These are phyloP conservation scores for Oryzias dopingdopingensis DNA, from an alignment of 2,797 vertebrate species.

Conservation along the genomic window DNA sequence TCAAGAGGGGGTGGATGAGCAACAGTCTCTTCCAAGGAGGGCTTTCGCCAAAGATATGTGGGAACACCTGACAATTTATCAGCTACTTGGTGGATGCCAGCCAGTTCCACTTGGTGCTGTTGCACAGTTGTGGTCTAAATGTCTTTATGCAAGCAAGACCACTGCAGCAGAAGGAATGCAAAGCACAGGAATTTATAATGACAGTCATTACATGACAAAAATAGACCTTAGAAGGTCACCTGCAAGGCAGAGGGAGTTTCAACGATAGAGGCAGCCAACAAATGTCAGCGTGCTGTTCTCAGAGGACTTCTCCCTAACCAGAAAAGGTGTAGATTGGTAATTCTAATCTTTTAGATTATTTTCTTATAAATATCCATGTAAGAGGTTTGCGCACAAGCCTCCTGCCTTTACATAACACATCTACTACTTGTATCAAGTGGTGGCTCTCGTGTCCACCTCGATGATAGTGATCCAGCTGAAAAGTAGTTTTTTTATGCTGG, in stretches of 20 bases:
- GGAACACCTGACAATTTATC: slow-evolving; percentile 53
- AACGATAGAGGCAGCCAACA: slow-evolving; percentile 40
- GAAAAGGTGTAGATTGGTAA: too few species aligned
- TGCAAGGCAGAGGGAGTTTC: slow-evolving; percentile 45
- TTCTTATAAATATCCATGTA: slow-evolving; percentile 26
- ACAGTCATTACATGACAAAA: slow-evolving; percentile 60
- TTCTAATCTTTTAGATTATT: slow-evolving; percentile 7
- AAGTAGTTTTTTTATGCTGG: slow-evolving; percentile 18
- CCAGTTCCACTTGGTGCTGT: slow-evolving; percentile 25
- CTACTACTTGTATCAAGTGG: slow-evolving; percentile 51
- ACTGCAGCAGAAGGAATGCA: slow-evolving; percentile 30
- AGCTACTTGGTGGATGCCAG: slow-evolving; percentile 25
- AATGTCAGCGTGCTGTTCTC: slow-evolving; percentile 45
- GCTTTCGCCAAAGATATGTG: slow-evolving; percentile 37
- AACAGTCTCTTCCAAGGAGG: slow-evolving; percentile 59
- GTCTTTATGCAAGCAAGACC: slow-evolving; percentile 22
- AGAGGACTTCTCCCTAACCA: slow-evolving; percentile 37
- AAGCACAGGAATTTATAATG: slow-evolving; percentile 53
- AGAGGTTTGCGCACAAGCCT: slow-evolving; percentile 22
- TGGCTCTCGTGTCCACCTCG: slow-evolving; percentile 32
- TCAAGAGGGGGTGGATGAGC: slow-evolving; percentile 68
- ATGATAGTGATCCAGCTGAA: slow-evolving; percentile 26
- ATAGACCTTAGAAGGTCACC: slow-evolving; percentile 65
- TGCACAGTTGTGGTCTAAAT: slow-evolving; percentile 20
- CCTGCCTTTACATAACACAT: slow-evolving; percentile 53